Base-by-base conservation (phyloP, 2,797 vertebrate genomes). In the Melanotaenia parkinsoni region DNA sequence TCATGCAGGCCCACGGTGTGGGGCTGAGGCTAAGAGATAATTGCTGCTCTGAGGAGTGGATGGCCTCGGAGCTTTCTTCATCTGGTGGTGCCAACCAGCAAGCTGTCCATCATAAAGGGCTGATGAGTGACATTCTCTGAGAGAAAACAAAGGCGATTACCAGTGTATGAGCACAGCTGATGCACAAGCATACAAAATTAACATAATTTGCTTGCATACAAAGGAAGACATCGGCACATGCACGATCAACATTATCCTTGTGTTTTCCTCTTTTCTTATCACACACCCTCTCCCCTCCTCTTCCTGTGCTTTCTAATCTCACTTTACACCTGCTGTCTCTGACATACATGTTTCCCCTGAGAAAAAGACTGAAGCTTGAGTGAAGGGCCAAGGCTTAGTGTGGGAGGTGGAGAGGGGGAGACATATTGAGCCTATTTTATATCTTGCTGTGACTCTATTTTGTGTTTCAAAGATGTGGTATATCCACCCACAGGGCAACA, bases 291-390 rank as follows among this genome's bases (percentile, higher is more conserved):
- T 77, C 73, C 80, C 78, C 68, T 70, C 74, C 72, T 85, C 78
- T 74, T 80, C 74, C 84, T 85, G 67, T 83, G 83, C 77, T 87
- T 89, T 88, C 85, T 93, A 93, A 93, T 93, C 93, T 92, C 89
- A 81, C 90, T 91, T 92, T 89, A 91, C 91, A 92, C 90, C 92
- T 93, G 92, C 93, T 89, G 88, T 92, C 86, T 86, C 86, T 91
- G 89, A 92, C 91, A 90, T 86, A 84, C 87, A 87, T 85, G 90
- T 88, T 90, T 91, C 88, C 90, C 89, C 86, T n/a, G 88, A 90
- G 91, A 91, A 88, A 85, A 82, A 87, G 77, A 82, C 79, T 77
- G 88, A 89, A 86, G 84, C 80, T 86, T 86, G 84, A 89, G 86
- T 85, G 89, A 88, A 88, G 80, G 87, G 86, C 80, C 78, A 57